Evolutionary conservation across 2,797 vertebrate species (phyloP).

Genomic region (Garrulus glandarius): DNA sequence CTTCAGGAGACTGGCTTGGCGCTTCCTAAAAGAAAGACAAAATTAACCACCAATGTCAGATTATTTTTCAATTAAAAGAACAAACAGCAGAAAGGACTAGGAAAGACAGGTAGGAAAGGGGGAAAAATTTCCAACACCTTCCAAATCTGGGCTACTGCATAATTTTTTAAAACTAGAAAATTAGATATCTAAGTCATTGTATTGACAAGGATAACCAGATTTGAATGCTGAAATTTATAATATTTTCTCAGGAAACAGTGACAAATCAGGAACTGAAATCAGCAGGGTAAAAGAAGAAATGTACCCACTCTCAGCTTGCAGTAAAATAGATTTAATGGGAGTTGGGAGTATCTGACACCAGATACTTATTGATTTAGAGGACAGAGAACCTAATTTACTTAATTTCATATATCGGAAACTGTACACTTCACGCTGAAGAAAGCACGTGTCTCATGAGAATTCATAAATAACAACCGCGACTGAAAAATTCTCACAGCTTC

Average conservation of each 20-base stretch:
- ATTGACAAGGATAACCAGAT: neutral
- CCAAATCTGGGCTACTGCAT: neutral
- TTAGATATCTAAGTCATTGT: neutral
- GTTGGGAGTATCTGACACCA: neutral
- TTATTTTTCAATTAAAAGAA: neutral
- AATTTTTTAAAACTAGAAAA: neutral
- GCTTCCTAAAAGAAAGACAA: constrained; percentile 77
- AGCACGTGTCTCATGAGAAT: neutral
- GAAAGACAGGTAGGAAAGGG: neutral
- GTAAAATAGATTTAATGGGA: neutral
- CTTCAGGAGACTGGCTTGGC: constrained; percentile 87
- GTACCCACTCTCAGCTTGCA: neutral
- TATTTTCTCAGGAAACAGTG: neutral
- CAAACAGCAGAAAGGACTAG: neutral
- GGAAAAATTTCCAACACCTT: neutral
- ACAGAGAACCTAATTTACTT: neutral
- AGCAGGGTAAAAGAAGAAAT: neutral
- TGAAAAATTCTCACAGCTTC: neutral
- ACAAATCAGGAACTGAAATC: neutral
- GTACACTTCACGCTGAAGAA: neutral
- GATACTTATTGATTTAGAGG: neutral
- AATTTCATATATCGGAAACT: neutral
- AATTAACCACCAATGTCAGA: constrained; percentile 8
- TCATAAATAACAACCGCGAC: neutral
- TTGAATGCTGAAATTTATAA: neutral